Conservation (phyloP, 2,888 invertebrate genomes). For the Cephus runcator region DNA sequence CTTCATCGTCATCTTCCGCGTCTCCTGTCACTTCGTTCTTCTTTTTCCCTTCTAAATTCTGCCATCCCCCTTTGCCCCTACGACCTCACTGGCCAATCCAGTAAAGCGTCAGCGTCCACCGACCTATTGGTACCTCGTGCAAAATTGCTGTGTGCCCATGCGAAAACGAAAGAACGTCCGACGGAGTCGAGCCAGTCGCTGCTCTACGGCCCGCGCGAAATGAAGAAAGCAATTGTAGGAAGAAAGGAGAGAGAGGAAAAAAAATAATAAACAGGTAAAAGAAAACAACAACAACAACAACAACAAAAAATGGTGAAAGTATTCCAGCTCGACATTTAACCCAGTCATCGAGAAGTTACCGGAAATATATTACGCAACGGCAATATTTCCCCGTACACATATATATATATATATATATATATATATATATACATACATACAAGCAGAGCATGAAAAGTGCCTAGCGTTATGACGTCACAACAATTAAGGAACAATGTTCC, state of each 20-base stretch:
- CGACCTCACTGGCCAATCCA: neutral
- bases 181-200: neutral
- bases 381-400: too few species aligned
- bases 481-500: neutral
- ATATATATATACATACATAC: too few species aligned
- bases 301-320: neutral
- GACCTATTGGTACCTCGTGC: neutral
- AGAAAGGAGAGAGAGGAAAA: too few species aligned
- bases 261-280: too few species aligned
- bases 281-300: too few species aligned
- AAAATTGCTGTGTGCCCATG: neutral
- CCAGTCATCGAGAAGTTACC: too few species aligned
- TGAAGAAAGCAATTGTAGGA: neutral
- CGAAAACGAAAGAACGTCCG: neutral
- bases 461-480: neutral
- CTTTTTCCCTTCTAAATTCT: constrained; percentile 11
- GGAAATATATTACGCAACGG: too few species aligned
- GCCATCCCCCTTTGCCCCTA: constrained; percentile 11
- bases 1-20: constrained; percentile 12
- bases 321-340: neutral
- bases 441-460: too few species aligned
- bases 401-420: too few species aligned
- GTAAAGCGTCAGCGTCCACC: neutral
- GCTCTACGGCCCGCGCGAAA: neutral
- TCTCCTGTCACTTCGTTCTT: constrained; percentile 7